A percentile compares a stretch with the other conserved stretches of the same genome.
phyloP scores from a whole-genome alignment of 2,113 vertebrate genomes.

The Pelecanus crispus region DNA sequence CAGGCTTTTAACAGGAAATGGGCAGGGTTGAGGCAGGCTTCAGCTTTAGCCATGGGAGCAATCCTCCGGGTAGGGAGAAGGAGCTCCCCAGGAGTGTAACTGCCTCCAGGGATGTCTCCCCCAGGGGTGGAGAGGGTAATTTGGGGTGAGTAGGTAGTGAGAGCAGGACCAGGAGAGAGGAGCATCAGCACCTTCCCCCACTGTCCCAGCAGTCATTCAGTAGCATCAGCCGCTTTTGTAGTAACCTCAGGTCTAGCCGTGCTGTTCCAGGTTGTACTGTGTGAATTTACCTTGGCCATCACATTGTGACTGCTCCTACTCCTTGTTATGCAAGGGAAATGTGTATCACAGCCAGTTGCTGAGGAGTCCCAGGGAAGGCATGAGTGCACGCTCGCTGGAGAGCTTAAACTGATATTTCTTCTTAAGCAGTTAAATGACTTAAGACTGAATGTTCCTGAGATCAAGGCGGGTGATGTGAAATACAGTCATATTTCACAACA shows the following conservation, averaged over 20 bases:
- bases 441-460: background rate
- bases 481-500: background rate
- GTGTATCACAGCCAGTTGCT: fast-evolving
- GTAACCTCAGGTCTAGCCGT: fast-evolving
- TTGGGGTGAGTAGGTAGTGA: fast-evolving
- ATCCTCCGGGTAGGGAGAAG: background rate
- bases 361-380: background rate
- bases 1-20: background rate
- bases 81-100: background rate
- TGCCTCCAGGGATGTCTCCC: background rate
- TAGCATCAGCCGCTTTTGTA: background rate
- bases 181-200: background rate
- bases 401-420: background rate
- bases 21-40: background rate
- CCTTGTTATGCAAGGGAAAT: fast-evolving
- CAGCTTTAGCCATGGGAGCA: background rate
- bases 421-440: background rate
- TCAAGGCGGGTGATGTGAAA: background rate
- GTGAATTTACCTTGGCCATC: background rate
- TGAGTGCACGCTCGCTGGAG: fast-evolving
- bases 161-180: background rate
- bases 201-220: too few relatives aligned
- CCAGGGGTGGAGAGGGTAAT: fast-evolving
- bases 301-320: background rate
- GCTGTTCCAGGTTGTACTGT: background rate